Base-by-base conservation (phyloP, 2,888 invertebrate genomes). In the Cremastinae sp. region DNA sequence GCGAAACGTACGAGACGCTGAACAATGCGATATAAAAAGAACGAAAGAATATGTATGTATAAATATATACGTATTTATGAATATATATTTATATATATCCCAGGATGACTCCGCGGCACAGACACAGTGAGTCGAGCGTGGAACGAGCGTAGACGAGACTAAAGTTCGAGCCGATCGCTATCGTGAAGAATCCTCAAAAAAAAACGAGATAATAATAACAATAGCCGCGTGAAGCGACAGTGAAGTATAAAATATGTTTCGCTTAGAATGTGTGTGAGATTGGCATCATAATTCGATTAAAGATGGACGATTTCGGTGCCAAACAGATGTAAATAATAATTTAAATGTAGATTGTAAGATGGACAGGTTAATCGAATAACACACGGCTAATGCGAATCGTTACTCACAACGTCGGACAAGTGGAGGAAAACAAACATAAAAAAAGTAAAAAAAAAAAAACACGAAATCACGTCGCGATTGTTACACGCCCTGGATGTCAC, bases 321-420 rank as follows among this genome's bases (percentile, higher is more conserved):
- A 89, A 88, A 87, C 78, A 86, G 85, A 86, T 89, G 88, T 88
- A 89, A 76, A 89, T 88, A 89, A 84, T 86, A 88, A 84, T 85
- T 84, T 85, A 85, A 87, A 86, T 83, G 82, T 88, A 86, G 84
- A 79, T 79, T 72, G 77, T 83, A 82, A 82, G 81, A 72, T 64
- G 75, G 69, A 75, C 54, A 70, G 75, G 75, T 78, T 78, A 78
- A 74, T 65, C 65, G 65, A 61, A 68, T 64, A 58, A 66, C 16
- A 59, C 61, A 45, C 54, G 72, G 38, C 54, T 45, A 18, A 53
- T 38, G 65, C 65, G 43, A 45, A 61, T 75, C 59, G 58, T 41
- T n/a, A 34, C 36, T 47, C 45, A 56, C 14, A 53, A 61, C 71
- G 58, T 53, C 22, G 64, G 47, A 45, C 38, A 65, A 56, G 36